Evolutionary conservation across 2,888 invertebrate genomes (phyloP), one percentile per base, ranked within the genome.

Genomic region (Heliconius cydno): DNA sequence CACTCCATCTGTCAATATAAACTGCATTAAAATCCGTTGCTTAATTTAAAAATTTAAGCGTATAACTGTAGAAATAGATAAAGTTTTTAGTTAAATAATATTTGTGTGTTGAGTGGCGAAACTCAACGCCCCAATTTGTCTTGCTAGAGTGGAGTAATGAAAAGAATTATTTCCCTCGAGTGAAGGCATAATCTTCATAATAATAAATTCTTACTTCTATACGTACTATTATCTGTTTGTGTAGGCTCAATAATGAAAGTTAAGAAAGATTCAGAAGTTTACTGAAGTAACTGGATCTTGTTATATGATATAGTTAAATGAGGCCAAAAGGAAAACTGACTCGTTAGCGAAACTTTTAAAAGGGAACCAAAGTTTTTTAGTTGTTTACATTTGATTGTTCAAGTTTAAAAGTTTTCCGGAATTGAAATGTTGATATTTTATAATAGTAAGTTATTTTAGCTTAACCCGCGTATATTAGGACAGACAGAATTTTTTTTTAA

Each of bases 301-400:
- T 80, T 82, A 78, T 78, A 74, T 76, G 76, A 80, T 82, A 78
- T 77, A 75, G 79, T 82, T 80, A 63, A 82, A 77, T 76, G 78
- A 73, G 78, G 70, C 28, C 77, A 60, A 60, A 75, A 75, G 79
- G 76, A 81, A 79, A 80, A 78, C 68, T 52, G 72, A 60, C 66
- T 79, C 77, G 77, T 82, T 79, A 79, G 75, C n/a, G 22, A 74
- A 78, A 79, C 60, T 81, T 81, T 66, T 57, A 46, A 75, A 77
- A 63, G 68, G 71, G 34, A 77, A 52, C n/a, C 41, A 65, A 76
- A 70, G 71, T 77, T 80, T 46, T 65, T 60, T 25, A 70, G 30
- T 79, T 77, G 73, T 79, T 81, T 77, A 73, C 70, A 77, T 79
- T 72, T 30, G 68, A 74, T 72, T 72, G 34, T 72, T 78, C 63